phyloP scores from a whole-genome alignment of 2,888 invertebrate species.

The Deilephila porcellus region DNA sequence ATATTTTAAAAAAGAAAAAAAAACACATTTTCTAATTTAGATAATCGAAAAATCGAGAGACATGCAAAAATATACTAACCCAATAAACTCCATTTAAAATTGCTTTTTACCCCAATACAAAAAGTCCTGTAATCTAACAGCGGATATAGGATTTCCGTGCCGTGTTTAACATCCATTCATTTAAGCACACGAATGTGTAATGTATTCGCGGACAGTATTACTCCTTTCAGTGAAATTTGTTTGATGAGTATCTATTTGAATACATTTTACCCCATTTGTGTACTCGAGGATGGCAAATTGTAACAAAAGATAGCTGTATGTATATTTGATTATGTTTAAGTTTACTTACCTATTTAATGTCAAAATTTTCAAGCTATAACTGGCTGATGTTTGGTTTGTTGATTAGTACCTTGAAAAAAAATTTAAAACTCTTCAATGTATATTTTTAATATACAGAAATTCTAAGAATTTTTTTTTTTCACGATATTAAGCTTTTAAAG shows the following conservation, averaged over 20 bases:
- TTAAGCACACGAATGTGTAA: conserved; percentile 16
- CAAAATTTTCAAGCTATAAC: too few species aligned
- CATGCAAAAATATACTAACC: too few species aligned
- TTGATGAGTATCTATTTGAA: neutral
- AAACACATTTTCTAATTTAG: too few species aligned
- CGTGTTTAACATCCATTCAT: conserved; percentile 11
- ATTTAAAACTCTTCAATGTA: too few species aligned
- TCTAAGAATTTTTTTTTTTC: too few species aligned
- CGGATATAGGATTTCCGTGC: neutral
- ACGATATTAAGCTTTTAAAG: too few species aligned
- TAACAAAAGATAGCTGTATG: neutral
- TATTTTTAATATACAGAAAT: too few species aligned
- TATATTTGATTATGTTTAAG: neutral
- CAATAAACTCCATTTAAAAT: neutral
- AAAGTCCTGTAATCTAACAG: neutral
- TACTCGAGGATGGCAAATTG: neutral
- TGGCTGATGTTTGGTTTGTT: too few species aligned
- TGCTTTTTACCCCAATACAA: neutral
- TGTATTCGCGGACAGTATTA: neutral
- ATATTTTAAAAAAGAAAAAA: too few species aligned
- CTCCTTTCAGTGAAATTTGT: neutral
- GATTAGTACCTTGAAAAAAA: too few species aligned
- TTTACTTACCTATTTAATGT: too few species aligned
- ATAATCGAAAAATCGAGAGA: too few species aligned
- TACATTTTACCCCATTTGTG: neutral